Evolutionary conservation across 2,888 invertebrate species (phyloP).

Genomic region (Microplitis manilae): DNA sequence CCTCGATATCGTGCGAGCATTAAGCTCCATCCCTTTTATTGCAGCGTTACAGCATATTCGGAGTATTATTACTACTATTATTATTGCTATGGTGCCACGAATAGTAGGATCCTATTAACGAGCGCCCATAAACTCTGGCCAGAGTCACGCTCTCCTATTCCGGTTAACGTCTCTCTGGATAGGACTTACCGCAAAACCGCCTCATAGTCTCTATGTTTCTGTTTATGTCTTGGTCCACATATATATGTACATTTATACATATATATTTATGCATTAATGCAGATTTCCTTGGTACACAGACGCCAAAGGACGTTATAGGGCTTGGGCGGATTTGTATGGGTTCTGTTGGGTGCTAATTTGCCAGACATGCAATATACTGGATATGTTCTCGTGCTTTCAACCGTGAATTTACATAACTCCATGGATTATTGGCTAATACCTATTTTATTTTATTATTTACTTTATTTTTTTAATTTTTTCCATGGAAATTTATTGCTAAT

Average conservation of each 20-base stretch:
- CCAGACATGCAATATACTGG: background rate
- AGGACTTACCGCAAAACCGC: slow-evolving; percentile 7
- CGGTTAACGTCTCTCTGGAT: slow-evolving; percentile 3
- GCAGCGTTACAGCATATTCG: background rate
- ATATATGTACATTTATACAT: background rate
- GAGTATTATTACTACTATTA: too few relatives aligned
- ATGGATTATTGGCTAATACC: background rate
- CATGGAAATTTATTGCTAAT: too few relatives aligned
- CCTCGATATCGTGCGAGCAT: background rate
- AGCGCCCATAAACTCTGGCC: slow-evolving; percentile 52
- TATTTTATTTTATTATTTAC: too few relatives aligned
- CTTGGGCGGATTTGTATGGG: background rate
- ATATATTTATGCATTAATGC: background rate
- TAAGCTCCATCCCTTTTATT: background rate
- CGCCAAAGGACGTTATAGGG: background rate
- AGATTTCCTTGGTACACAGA: background rate
- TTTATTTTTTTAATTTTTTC: too few relatives aligned
- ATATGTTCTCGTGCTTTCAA: background rate
- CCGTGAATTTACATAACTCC: background rate
- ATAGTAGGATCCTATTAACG: slow-evolving; percentile 53
- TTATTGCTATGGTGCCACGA: background rate
- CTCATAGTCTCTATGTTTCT: background rate
- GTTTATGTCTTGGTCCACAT: background rate
- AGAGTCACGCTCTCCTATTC: slow-evolving; percentile 49
- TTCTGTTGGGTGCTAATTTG: background rate